Conservation (phyloP, 2,888 invertebrate species). For the Drosophila eohydei region DNA sequence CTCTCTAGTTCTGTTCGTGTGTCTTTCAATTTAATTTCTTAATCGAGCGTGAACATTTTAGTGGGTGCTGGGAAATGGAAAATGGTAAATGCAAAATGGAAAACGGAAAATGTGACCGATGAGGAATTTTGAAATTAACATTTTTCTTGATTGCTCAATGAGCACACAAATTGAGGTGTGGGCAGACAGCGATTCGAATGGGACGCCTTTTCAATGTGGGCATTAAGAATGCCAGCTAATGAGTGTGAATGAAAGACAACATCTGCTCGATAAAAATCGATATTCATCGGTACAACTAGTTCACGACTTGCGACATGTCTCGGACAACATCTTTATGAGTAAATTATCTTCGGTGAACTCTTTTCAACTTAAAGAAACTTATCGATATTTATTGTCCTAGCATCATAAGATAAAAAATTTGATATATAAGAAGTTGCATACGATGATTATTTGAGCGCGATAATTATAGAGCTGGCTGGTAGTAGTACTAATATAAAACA, state of each 20-base stretch:
- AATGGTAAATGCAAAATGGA: constrained; percentile 10
- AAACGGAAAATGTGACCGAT: constrained; percentile 27
- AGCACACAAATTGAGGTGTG: constrained; percentile 63
- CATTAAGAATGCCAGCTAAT: constrained; percentile 47
- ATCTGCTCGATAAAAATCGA: constrained; percentile 5
- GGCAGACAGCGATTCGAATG: constrained; percentile 20
- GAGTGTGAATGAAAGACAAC: constrained; percentile 27
- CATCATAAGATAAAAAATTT: too few relatives aligned
- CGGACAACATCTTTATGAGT: too few relatives aligned
- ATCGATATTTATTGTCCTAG: too few relatives aligned
- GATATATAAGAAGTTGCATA: too few relatives aligned
- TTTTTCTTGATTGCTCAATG: constrained; percentile 65
- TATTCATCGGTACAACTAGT: constrained; percentile 12
- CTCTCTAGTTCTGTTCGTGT: constrained; percentile 61
- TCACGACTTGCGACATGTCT: background rate
- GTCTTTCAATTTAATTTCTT: constrained; percentile 81
- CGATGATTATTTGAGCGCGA: too few relatives aligned
- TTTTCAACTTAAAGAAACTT: too few relatives aligned
- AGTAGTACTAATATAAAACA: too few relatives aligned
- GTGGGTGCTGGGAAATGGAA: constrained; percentile 59
- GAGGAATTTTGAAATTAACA: constrained; percentile 70
- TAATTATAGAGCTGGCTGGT: too few relatives aligned
- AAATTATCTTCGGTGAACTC: too few relatives aligned
- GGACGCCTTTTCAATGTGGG: constrained; percentile 20
- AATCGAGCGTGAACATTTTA: constrained; percentile 80